These are phyloP conservation scores for Sinocyclocheilus anshuiensis DNA, from an alignment of 2,113 vertebrate genomes.

Conservation along the genomic window DNA sequence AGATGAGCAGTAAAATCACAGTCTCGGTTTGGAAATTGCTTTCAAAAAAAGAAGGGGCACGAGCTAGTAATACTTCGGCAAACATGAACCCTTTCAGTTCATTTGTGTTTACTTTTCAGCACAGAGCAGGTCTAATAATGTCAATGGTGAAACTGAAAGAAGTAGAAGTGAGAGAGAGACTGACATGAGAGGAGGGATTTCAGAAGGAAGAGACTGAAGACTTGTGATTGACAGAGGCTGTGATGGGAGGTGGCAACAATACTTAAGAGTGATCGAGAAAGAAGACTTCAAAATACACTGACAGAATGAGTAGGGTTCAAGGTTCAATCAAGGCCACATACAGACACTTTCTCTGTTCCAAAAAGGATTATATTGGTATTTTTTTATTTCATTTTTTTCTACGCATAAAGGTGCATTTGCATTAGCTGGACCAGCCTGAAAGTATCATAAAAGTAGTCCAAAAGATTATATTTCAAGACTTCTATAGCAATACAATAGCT, in stretches of 20 bases:
- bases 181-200: not conserved
- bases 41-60: not conserved
- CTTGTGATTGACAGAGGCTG: not conserved
- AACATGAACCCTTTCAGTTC: conserved; percentile 18
- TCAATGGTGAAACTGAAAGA: not conserved
- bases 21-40: not conserved
- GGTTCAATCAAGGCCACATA: not conserved
- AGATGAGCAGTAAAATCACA: conserved; percentile 11
- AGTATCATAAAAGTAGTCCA: too few relatives aligned
- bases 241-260: too few relatives aligned
- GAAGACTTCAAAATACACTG: not conserved
- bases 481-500: too few relatives aligned
- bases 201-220: not conserved
- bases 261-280: not conserved
- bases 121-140: conserved; percentile 7
- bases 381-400: too few relatives aligned
- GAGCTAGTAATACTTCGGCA: not conserved
- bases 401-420: too few relatives aligned
- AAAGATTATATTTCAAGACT: too few relatives aligned
- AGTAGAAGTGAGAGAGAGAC: not conserved
- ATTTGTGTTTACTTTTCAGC: conserved; percentile 26
- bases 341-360: not conserved
- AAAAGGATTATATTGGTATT: too few relatives aligned
- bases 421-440: too few relatives aligned
- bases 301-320: not conserved